Percentiles rank a stretch among this genome's conserved stretches.
phyloP scores from a whole-genome alignment of 2,888 invertebrate genomes.

The Erpobdella octoculata region DNA sequence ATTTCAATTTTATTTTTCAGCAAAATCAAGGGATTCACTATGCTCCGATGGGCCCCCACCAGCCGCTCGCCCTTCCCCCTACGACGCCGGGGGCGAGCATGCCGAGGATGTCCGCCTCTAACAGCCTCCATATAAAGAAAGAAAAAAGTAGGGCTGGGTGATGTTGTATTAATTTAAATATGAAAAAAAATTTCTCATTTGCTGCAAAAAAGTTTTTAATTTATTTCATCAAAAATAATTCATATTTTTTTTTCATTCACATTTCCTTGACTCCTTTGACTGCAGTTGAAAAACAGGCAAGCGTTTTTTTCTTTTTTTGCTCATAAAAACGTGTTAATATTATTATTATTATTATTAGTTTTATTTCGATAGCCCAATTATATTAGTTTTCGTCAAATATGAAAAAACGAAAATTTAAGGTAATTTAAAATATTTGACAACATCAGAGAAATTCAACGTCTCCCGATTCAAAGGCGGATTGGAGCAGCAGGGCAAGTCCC shows the following conservation, averaged over 20 bases:
- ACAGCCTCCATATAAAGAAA: conserved; percentile 44
- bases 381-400: not conserved
- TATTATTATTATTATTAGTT: too few species aligned
- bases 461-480: conserved; percentile 36
- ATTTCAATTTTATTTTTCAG: conserved; percentile 54
- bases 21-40: conserved; percentile 88
- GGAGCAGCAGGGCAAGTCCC: conserved; percentile 35
- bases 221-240: conserved; percentile 14
- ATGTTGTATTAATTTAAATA: not conserved
- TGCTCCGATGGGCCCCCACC: conserved; percentile 43
- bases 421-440: not conserved
- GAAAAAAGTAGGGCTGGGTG: conserved; percentile 42
- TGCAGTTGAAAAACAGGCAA: conserved; percentile 11
- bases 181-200: not conserved
- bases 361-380: not conserved
- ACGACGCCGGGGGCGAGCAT: conserved; percentile 26
- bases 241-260: not conserved
- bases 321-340: not conserved
- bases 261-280: not conserved
- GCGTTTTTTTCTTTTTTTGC: not conserved
- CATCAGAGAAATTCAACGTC: conserved; percentile 37
- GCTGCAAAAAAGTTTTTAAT: not conserved
- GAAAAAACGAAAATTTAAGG: not conserved
- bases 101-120: conserved; percentile 23
- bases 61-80: conserved; percentile 50